A percentile compares a stretch with the other conserved stretches of the same genome.
Evolutionary conservation across 1,140 invertebrate species (phyloP).

Genomic region (Drosophila willistoni): DNA sequence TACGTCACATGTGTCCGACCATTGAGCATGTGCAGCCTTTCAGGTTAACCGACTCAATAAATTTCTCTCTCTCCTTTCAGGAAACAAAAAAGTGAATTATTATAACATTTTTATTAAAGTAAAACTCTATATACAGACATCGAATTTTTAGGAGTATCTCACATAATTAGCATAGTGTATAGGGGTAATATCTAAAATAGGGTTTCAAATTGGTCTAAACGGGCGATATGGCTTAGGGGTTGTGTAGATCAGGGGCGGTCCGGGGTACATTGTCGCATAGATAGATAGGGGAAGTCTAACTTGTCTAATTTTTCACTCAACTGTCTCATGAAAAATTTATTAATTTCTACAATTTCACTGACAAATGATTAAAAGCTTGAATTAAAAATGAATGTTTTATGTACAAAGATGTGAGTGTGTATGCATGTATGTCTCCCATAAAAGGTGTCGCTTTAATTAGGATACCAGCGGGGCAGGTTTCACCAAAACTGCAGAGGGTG

Average conservation of each 20-base stretch:
- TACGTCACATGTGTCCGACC: slow-evolving; percentile 63
- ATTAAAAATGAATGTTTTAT: slow-evolving; percentile 59
- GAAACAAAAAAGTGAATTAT: slow-evolving; percentile 68
- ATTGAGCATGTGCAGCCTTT: slow-evolving; percentile 80
- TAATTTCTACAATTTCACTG: slow-evolving; percentile 76
- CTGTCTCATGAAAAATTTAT: slow-evolving; percentile 75
- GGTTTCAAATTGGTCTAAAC: no score
- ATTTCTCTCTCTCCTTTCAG: slow-evolving; percentile 36
- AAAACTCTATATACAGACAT: slow-evolving; percentile 32
- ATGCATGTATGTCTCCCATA: slow-evolving; percentile 1
- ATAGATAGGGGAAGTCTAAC: slow-evolving; percentile 37
- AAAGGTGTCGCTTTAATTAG: slow-evolving; percentile 78
- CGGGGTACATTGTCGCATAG: no score
- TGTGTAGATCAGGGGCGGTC: no score
- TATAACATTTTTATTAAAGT: slow-evolving; percentile 80
- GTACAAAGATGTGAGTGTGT: slow-evolving; percentile 7
- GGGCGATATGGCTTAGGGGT: no score
- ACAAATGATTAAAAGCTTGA: slow-evolving; percentile 80
- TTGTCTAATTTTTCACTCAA: slow-evolving; percentile 79
- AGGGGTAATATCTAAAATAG: slow-evolving; percentile 31
- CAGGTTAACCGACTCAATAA: slow-evolving; percentile 69
- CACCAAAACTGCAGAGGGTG: not conserved
- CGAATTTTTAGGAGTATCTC: slow-evolving; percentile 45
- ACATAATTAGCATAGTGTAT: slow-evolving; percentile 76
- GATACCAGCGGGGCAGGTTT: slow-evolving; percentile 35